These are phyloP conservation scores for Schizothorax lantsangensis DNA, from an alignment of 2,797 vertebrate genomes.

Conservation along the genomic window DNA sequence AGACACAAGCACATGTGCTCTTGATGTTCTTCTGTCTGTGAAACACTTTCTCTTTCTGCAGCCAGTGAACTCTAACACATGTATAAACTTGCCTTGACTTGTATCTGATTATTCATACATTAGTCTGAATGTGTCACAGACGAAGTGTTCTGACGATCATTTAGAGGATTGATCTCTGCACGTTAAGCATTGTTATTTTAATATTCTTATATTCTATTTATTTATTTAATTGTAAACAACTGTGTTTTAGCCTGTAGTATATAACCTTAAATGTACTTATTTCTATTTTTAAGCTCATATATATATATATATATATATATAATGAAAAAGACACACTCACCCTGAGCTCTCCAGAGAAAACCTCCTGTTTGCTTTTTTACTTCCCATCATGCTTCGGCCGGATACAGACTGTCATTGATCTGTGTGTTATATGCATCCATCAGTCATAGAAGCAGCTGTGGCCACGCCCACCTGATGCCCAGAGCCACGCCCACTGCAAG, in stretches of 20 bases:
- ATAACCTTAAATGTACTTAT: no score
- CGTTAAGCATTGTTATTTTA: no score
- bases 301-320: background rate
- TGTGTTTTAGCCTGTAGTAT: no score
- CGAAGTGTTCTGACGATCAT: background rate
- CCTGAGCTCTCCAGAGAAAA: conserved; percentile 41
- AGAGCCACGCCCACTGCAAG: background rate
- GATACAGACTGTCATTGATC: background rate
- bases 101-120: background rate
- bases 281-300: no score
- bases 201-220: no score
- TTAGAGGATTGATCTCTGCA: no score
- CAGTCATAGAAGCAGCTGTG: background rate
- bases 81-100: background rate
- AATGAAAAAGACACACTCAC: conserved; percentile 17
- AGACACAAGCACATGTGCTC: background rate
- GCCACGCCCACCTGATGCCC: background rate
- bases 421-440: background rate
- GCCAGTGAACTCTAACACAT: background rate
- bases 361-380: background rate
- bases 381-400: background rate
- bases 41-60: background rate
- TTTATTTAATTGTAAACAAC: no score
- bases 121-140: no score
- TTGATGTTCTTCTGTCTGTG: no score